Conservation (phyloP, 2,797 vertebrate species). For the Hephaestus fuliginosus region DNA sequence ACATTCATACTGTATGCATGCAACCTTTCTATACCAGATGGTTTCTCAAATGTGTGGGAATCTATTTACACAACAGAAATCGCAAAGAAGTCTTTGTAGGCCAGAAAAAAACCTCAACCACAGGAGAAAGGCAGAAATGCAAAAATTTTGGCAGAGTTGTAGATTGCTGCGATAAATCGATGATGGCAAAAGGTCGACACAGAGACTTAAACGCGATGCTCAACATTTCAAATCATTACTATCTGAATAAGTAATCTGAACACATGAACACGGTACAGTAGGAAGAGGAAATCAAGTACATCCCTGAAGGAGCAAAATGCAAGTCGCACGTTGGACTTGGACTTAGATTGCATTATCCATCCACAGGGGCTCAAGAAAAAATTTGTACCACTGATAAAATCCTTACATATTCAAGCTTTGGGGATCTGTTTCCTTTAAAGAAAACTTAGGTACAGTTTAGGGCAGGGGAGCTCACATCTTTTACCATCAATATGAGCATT, state of each 20-base stretch:
- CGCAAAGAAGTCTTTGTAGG: slow-evolving; percentile 49
- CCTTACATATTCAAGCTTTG: slow-evolving; percentile 30
- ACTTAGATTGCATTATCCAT: slow-evolving; percentile 43
- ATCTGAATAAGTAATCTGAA: slow-evolving; percentile 55
- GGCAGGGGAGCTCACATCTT: slow-evolving; percentile 22
- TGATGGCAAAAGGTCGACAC: slow-evolving; percentile 28
- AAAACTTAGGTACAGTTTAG: slow-evolving; percentile 36
- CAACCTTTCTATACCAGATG: slow-evolving; percentile 65
- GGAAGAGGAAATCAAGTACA: slow-evolving; percentile 62
- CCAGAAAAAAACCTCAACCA: slow-evolving; percentile 40
- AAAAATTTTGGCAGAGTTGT: slow-evolving; percentile 68
- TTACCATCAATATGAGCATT: slow-evolving; percentile 19
- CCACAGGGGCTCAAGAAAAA: slow-evolving; percentile 43
- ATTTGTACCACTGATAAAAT: slow-evolving; percentile 5
- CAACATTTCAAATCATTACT: slow-evolving; percentile 56
- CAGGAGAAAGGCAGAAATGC: slow-evolving; percentile 74
- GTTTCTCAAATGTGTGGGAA: slow-evolving; percentile 57
- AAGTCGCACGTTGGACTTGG: slow-evolving; percentile 44
- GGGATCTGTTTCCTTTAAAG: slow-evolving; percentile 30
- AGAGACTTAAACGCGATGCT: slow-evolving; percentile 46
- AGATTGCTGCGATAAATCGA: slow-evolving; percentile 47
- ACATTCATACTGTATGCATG: slow-evolving; percentile 81
- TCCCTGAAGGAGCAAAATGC: slow-evolving; percentile 77
- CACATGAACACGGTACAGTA: slow-evolving; percentile 66
- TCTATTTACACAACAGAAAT: slow-evolving; percentile 78